Percentiles rank a stretch among this genome's conserved stretches.
Conservation (phyloP, 2,888 invertebrate genomes). For the Scrobipalpa costella region DNA sequence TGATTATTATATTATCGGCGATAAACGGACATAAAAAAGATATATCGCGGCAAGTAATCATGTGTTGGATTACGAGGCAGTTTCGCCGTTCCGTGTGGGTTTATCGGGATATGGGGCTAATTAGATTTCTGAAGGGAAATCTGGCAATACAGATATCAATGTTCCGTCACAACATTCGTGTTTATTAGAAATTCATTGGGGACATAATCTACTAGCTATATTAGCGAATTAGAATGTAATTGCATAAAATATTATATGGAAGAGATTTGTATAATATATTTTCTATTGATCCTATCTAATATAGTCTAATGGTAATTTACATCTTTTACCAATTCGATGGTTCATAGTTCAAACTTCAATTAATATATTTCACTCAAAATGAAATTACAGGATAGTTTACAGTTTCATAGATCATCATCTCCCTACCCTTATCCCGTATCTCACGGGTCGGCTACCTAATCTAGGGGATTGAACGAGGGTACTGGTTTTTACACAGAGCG, state of each 20-base stretch:
- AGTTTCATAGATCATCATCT: too few relatives aligned
- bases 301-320: too few relatives aligned
- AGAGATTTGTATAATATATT: neutral
- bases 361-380: too few relatives aligned
- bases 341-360: too few relatives aligned
- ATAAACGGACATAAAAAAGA: conserved; percentile 78
- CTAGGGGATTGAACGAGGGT: too few relatives aligned
- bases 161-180: neutral
- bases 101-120: conserved; percentile 66
- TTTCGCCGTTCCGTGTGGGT: conserved; percentile 70
- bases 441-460: too few relatives aligned
- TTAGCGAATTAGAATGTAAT: neutral
- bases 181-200: neutral
- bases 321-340: too few relatives aligned
- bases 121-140: conserved; percentile 44
- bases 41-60: conserved; percentile 73
- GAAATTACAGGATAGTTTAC: too few relatives aligned
- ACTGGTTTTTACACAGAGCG: too few relatives aligned
- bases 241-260: neutral
- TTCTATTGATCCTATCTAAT: too few relatives aligned
- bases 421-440: too few relatives aligned
- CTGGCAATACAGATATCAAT: neutral
- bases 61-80: conserved; percentile 69
- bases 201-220: neutral
- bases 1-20: conserved; percentile 79